Evolutionary conservation across 2,888 invertebrate species (phyloP), one percentile per base, ranked within the genome.

Genomic region (Oscheius sp.): DNA sequence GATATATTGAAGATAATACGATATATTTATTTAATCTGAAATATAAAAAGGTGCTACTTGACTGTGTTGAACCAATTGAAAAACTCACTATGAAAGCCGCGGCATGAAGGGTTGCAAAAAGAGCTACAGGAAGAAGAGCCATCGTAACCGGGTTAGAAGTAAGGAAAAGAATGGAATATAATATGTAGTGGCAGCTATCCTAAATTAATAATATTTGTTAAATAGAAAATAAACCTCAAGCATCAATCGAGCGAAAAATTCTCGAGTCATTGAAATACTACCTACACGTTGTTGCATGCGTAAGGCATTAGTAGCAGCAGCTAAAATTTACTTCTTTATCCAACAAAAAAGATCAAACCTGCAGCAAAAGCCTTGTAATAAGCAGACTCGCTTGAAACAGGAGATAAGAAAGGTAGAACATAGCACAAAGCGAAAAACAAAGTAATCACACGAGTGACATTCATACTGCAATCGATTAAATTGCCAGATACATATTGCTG

Each of bases 281-380:
- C 95, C 94, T 79, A 97, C 89, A 72, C 97, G 90, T 87, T 98
- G 96, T 88, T 97, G 96, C 78, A 98, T 89, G 68, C 98, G 90
- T 61, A 98, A 90, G 0, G 96, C 95, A 82, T 94, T 95, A 3
- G 94, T 94, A 4, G 96, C 96, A 14, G 95, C 95, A 89, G 93
- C 85, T 85, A 70, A 67, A 70, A 50, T 17, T 45, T 20, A 66
- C 12, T 17, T 26, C 2, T 14, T 26, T 28, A 22, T 24, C 0
- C 1, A 44, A 30, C 8, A 22, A 0, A 28, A 17, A 36, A 38
- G 4, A 45, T n/a, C 45, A 45, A 41, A 85, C 85, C 82, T 22
- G 86, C 92, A 77, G 96, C 90, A 74, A 98, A 89, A 17, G 94
- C 94, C 89, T 95, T 94, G 88, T 93, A 92, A 88, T 94, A 95